These are phyloP conservation scores for Cheilosia soror DNA, from an alignment of 2,888 invertebrate genomes.

Conservation along the genomic window DNA sequence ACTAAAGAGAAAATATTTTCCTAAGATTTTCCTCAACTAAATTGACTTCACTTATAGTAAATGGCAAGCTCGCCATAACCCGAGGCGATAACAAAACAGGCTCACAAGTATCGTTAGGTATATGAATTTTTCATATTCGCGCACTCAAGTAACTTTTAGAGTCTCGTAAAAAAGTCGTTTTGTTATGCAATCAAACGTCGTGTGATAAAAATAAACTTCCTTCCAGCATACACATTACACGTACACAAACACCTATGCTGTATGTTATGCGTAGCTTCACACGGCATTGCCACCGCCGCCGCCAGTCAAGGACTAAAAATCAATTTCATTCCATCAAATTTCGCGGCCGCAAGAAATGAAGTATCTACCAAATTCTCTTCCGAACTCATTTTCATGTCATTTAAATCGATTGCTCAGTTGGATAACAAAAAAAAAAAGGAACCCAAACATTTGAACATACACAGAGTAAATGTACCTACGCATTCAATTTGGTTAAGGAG, in stretches of 20 bases:
- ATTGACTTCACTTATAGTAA: neutral
- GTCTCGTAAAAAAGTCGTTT: constrained; percentile 35
- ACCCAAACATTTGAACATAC: neutral
- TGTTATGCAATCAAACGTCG: constrained; percentile 21
- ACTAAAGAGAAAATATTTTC: neutral
- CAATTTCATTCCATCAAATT: constrained; percentile 55
- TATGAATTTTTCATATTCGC: constrained; percentile 17
- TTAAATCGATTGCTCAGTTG: constrained; percentile 51
- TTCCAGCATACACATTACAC: neutral
- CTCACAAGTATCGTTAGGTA: neutral
- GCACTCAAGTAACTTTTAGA: constrained; percentile 3
- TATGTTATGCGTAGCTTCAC: neutral
- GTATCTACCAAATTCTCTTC: constrained; percentile 41
- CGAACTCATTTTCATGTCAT: constrained; percentile 52
- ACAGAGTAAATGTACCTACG: neutral
- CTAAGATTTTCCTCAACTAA: neutral
- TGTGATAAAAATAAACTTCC: constrained; percentile 33
- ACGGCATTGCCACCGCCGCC: neutral
- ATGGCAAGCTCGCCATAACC: neutral
- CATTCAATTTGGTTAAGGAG: constrained; percentile 23
- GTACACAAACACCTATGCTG: no score
- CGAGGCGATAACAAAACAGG: neutral
- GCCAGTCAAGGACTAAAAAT: constrained; percentile 39
- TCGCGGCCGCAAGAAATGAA: constrained; percentile 45
- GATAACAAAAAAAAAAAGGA: constrained; percentile 10